Base-by-base conservation (phyloP, 2,113 vertebrate species). In the Podarcis cretensis region DNA sequence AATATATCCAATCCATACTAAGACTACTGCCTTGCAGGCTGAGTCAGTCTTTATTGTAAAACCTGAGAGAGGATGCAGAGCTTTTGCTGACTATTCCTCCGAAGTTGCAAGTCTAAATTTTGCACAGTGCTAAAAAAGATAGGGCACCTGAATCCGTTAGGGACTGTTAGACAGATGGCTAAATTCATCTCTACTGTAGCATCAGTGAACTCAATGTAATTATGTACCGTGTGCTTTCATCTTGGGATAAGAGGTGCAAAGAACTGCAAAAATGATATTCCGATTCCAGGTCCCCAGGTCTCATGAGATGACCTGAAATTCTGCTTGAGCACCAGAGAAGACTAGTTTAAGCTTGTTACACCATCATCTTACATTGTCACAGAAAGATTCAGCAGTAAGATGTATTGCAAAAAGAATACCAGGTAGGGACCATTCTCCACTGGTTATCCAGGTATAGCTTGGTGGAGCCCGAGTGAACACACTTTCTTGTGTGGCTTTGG, bases 81-180 rank as follows among this genome's bases (percentile, higher is more conserved):
- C 14, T 2, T 79, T 20, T 89, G 25, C 66, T 43, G 54, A 84
- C 0, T 80, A 63, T n/a, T 18, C 35, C 80, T 88, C 90, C 14
- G 63, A 57, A 74, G 80, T 63, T 87, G n/a, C 68, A 81, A 87
- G 23, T 21, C 40, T 81, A 68, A 74, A 82, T 63, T 57, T 40
- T 65, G 12, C 0, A 3, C 83, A 89, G 78, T 85, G 48, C 12
- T 81, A 65, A 63, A 80, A 89, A 54, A 84, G 1, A 79, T 73
- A 1, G 73, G 79, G 5, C 77, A 81, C 43, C 68, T 71, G 0
- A 82, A 78, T 76, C 35, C 16, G 2, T 78, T 25, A 80, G 1
- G 0, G 0, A 74, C 32, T 92, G 10, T 10, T 0, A 0, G 88
- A 32, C 57, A 88, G 13, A 73, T 10, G 73, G n/a, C 66, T n/a